Percentiles rank a stretch among this genome's conserved stretches.
These are phyloP conservation scores for Spea hammondii DNA, from an alignment of 2,797 vertebrate genomes.

Conservation along the genomic window DNA sequence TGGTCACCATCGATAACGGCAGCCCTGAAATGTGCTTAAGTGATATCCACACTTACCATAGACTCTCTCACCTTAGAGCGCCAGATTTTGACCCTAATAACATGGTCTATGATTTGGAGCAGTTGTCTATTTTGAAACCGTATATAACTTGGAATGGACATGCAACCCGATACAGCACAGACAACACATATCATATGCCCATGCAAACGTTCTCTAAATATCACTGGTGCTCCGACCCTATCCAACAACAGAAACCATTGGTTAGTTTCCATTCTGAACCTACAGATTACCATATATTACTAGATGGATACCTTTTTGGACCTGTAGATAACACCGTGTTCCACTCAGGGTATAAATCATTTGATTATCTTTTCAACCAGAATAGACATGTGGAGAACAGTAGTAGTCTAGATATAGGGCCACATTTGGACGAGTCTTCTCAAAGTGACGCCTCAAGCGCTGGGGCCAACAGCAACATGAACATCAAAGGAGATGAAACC, in stretches of 20 bases:
- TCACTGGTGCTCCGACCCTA: background rate
- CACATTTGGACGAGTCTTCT: background rate
- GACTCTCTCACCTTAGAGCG: background rate
- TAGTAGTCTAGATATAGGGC: background rate
- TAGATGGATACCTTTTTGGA: too few relatives aligned
- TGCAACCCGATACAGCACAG: background rate
- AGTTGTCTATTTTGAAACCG: background rate
- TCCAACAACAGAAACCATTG: background rate
- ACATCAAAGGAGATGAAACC: background rate
- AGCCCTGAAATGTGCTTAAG: background rate
- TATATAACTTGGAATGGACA: background rate
- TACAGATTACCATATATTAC: background rate
- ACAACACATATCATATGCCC: background rate
- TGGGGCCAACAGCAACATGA: background rate
- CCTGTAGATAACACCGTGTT: background rate
- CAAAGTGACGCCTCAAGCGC: background rate
- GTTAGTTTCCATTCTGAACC: background rate
- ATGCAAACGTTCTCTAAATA: background rate
- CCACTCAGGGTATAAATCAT: background rate
- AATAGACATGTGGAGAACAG: background rate
- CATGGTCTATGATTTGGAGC: background rate
- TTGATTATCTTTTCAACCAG: background rate
- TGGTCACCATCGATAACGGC: background rate
- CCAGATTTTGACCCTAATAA: background rate
- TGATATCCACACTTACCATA: background rate